Conservation (phyloP, 2,888 invertebrate species). For the Sarcophaga caerulescens region DNA sequence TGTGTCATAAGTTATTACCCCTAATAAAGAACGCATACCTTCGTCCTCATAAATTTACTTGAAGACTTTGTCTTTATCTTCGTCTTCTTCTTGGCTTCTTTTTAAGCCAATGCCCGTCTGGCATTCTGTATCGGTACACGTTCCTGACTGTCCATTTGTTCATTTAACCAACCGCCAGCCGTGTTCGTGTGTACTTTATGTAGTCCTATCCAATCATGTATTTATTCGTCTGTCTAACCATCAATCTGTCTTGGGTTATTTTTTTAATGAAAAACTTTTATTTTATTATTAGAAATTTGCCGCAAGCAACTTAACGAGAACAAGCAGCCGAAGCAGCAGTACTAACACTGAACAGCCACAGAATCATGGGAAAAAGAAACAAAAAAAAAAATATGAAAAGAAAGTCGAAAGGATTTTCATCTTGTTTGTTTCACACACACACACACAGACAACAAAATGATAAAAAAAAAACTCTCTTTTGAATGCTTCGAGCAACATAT, state of each 20-base stretch:
- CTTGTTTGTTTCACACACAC: too few relatives aligned
- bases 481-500: conserved; percentile 63
- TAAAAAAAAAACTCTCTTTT: conserved; percentile 45
- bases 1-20: too few relatives aligned
- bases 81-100: not conserved
- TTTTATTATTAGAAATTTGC: conserved; percentile 61
- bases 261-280: conserved; percentile 65
- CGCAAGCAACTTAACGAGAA: conserved; percentile 51
- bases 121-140: not conserved
- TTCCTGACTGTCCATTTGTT: not conserved
- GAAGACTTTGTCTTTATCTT: too few relatives aligned
- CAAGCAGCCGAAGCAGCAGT: conserved; percentile 8
- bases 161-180: conserved; percentile 5
- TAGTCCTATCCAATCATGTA: conserved; percentile 5
- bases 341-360: not conserved
- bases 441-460: conserved; percentile 16
- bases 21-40: too few relatives aligned
- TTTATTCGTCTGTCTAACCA: conserved; percentile 27
- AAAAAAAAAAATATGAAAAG: too few relatives aligned
- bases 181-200: conserved; percentile 5
- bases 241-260: conserved; percentile 57
- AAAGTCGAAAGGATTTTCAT: too few relatives aligned
- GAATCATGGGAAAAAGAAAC: too few relatives aligned
- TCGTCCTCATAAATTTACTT: too few relatives aligned
- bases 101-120: not conserved